Base-by-base conservation (phyloP, 35 echinoderm and acorn worm species). In the Heliocidaris tuberculata region DNA sequence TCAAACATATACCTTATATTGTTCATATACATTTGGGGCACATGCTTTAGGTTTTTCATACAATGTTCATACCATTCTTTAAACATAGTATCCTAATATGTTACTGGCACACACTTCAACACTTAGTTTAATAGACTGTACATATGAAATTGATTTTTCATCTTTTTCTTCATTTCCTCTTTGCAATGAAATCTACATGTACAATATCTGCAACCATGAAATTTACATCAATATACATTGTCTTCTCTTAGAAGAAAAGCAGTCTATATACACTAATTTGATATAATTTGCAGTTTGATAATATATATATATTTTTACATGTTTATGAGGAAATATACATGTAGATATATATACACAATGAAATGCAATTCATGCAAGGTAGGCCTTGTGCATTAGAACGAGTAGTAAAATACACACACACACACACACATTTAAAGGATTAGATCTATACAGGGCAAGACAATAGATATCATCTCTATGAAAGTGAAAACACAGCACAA, bases 141-240 rank as follows among this genome's bases (percentile, higher is more conserved):
- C 47, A 89, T 42, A 42, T 89, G 87, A 78, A 71, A 78, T 78
- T 78, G 19, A n/a, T 78, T 78, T 78, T 56, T 13, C 2, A 4
- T 5, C 27, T 78, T 19, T 8, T 9, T 5, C 21, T n/a, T n/a
- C 15, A 15, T 89, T 47, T 7, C 35, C 19, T 42, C 87, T 47
- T 89, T 89, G 87, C 87, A 32, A 35, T 47, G 31, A 89, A 89
- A 89, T 89, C 87, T 89, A 89, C 87, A 89, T 89, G 31, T 89
- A 89, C 87, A 89, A 89, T 89, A 47, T 89, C 87, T 89, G 87
- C 47, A 32, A 48, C 31, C 32, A 47, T 47, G 87, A 89, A 89
- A 89, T 89, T 32, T 89, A 89, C 87, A 89, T 42, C 87, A 89
- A 89, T 89, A 13, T 89, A 89, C 87, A 89, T 89, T 89, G 87